Conservation (phyloP, 2,113 vertebrate genomes). For the Accipiter cooperii region DNA sequence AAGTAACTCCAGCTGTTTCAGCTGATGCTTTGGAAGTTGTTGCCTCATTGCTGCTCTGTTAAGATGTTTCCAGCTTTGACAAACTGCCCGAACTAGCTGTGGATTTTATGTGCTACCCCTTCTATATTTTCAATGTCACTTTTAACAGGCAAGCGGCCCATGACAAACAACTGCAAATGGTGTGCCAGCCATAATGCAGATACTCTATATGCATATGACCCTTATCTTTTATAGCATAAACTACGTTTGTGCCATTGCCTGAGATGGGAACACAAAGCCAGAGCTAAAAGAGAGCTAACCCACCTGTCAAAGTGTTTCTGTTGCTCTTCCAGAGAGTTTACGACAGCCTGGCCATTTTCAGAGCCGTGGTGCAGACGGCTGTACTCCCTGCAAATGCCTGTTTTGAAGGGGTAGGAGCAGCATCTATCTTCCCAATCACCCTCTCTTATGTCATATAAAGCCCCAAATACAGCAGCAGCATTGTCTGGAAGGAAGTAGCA, state of each 20-base stretch:
- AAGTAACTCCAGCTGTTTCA: background rate
- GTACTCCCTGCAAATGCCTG: background rate
- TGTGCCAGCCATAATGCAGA: background rate
- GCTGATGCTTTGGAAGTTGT: background rate
- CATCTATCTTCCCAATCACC: background rate
- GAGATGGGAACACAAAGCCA: background rate
- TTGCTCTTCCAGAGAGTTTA: slow-evolving; percentile 23
- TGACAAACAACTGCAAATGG: background rate
- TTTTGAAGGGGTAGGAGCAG: background rate
- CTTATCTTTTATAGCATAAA: slow-evolving; percentile 3
- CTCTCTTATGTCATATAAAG: background rate
- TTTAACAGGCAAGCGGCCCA: background rate
- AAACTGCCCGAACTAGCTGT: background rate
- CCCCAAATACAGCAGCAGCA: background rate
- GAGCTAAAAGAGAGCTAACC: background rate
- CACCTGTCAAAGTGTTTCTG: slow-evolving; percentile 41
- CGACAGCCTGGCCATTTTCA: background rate
- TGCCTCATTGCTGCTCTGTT: background rate
- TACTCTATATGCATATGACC: background rate
- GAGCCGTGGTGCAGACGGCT: background rate
- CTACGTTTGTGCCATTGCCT: background rate
- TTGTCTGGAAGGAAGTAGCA: background rate
- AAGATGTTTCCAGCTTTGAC: slow-evolving; percentile 1
- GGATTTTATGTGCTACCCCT: background rate
- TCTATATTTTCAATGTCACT: slow-evolving; percentile 12